Base-by-base conservation (phyloP, 2,888 invertebrate species). In the Diarsia rubi region DNA sequence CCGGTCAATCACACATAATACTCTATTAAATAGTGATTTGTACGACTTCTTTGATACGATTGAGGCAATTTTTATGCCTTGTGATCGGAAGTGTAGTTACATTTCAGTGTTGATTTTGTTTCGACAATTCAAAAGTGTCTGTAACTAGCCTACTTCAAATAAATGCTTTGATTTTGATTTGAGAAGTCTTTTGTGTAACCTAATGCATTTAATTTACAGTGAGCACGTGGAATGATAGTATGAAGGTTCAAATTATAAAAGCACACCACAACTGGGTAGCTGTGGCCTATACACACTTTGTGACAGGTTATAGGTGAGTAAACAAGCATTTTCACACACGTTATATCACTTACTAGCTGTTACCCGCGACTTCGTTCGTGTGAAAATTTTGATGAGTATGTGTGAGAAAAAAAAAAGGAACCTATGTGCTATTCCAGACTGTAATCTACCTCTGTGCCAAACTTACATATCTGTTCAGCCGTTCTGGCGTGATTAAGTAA, bases 241-340 rank as follows among this genome's bases (percentile, higher is more conserved):
- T 98, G 90, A 97, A 99, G 88, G 99, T 99, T 57, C 98, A 99
- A 95, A 98, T 99, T 69, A 98, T 99, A 86, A 98, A 99, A 92
- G 99, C 99, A 6, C 99, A 99, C 95, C 99, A 99, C 93, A 99
- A 99, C 93, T 99, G 99, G 98, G 98, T 99, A 83, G 99, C 98
- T 37, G 99, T 99, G 37, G 99, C 99, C 0, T 99, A 99, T 94
- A 98, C 99, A 75, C 99, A 99, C 95, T 99, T 99, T 95, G 98
- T 99, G 37, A 98, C 98, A 77, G 99, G 99, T 91, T 99, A 99
- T 93, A 98, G 98, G 98, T 98, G 95, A 91, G 90, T 82, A 42
- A 3, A 27, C 1, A 14, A 37, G 4, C 65, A 49, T 45, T 42
- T 69, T 62, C 27, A 49, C 31, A 45, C 44, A 24, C 8, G 3